phyloP scores from a whole-genome alignment of 2,888 invertebrate species.

The Drosophila anceps region DNA sequence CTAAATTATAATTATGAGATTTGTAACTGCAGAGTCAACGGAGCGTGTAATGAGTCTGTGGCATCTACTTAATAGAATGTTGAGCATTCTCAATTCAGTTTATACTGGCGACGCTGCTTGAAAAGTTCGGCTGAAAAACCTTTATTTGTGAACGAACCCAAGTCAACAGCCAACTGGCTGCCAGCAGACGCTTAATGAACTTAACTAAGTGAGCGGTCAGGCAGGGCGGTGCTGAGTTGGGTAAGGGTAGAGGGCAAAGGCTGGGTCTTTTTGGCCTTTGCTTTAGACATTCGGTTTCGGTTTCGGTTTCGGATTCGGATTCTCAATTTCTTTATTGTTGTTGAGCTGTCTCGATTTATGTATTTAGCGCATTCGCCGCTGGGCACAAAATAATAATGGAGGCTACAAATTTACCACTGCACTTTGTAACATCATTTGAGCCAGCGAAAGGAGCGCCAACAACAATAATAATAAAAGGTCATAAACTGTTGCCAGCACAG shows the following conservation, averaged over 20 bases:
- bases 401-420: conserved; percentile 35
- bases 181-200: conserved; percentile 39
- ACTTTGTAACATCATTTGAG: conserved; percentile 55
- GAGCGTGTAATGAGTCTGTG: conserved; percentile 1
- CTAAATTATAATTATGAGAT: neutral
- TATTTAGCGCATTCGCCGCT: conserved; percentile 38
- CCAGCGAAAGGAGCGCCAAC: conserved; percentile 4
- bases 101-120: neutral
- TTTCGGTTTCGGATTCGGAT: conserved; percentile 26
- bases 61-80: conserved; percentile 3
- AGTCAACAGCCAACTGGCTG: conserved; percentile 18
- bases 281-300: conserved; percentile 21
- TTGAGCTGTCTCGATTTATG: conserved; percentile 62
- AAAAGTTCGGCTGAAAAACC: neutral
- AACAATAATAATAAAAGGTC: conserved; percentile 44
- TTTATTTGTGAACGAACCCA: conserved; percentile 4
- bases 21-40: neutral
- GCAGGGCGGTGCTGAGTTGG: neutral
- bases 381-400: conserved; percentile 2
- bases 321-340: conserved; percentile 42
- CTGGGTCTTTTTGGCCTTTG: conserved; percentile 11
- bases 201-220: conserved; percentile 32
- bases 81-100: conserved; percentile 6
- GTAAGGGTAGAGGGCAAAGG: neutral
- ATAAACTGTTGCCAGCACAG: conserved; percentile 46